These are phyloP conservation scores for Enhydra lutris DNA, from an alignment of 2,113 vertebrate species.

Conservation along the genomic window DNA sequence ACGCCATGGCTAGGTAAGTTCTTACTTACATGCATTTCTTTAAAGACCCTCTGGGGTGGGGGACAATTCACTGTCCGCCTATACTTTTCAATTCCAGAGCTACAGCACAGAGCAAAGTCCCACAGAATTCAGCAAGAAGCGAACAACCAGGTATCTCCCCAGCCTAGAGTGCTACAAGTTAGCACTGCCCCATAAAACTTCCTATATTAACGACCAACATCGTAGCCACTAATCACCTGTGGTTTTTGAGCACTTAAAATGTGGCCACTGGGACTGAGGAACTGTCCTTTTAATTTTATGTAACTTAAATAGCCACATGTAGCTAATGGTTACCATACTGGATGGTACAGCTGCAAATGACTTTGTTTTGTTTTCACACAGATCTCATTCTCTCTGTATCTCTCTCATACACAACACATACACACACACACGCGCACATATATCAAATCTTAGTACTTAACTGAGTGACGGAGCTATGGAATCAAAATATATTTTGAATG, in stretches of 20 bases:
- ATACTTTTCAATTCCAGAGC: background rate
- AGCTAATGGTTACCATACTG: background rate
- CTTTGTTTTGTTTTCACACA: background rate
- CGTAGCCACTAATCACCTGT: background rate
- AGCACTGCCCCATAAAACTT: background rate
- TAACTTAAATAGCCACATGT: background rate
- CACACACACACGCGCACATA: background rate
- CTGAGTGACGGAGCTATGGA: background rate
- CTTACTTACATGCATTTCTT: background rate
- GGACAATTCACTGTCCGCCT: background rate
- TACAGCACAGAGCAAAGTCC: background rate
- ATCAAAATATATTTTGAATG: background rate
- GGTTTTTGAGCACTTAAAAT: slow-evolving; percentile 15
- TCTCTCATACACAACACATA: background rate
- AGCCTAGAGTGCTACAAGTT: background rate
- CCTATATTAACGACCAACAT: background rate
- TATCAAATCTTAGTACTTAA: background rate
- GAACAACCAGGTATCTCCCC: background rate
- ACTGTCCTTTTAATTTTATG: slow-evolving; percentile 8
- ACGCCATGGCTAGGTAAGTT: background rate
- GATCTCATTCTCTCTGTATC: background rate
- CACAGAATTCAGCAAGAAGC: background rate
- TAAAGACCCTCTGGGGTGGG: background rate
- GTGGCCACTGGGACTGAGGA: background rate
- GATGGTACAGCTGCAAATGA: background rate